These are phyloP conservation scores for Melanostigma gelatinosum DNA, from an alignment of 2,113 vertebrate species.

Conservation along the genomic window DNA sequence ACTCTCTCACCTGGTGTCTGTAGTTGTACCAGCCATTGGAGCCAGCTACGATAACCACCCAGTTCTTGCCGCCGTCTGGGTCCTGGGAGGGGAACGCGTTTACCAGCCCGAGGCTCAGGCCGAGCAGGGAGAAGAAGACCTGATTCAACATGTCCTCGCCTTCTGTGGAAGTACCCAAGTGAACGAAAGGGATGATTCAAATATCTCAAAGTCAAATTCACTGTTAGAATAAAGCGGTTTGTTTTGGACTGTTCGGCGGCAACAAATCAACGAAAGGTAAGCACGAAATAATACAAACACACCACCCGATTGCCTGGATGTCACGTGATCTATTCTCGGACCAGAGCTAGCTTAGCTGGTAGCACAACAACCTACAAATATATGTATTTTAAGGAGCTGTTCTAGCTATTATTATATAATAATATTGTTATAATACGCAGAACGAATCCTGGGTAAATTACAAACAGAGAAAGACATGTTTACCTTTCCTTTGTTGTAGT, in stretches of 20 bases:
- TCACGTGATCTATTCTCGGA: constrained; percentile 52
- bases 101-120: constrained; percentile 75
- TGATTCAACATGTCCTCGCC: constrained; percentile 75
- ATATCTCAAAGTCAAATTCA: accelerated
- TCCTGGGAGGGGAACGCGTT: constrained; percentile 69
- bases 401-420: neutral
- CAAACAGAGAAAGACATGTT: neutral
- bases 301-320: neutral
- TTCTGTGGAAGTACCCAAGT: neutral
- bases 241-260: neutral
- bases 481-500: constrained; percentile 43
- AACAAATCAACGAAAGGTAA: neutral
- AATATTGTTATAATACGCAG: too few species aligned
- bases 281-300: neutral
- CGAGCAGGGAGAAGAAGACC: constrained; percentile 70
- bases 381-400: neutral
- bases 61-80: constrained; percentile 88
- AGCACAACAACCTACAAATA: constrained; percentile 28
- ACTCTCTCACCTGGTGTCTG: constrained; percentile 90
- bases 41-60: constrained; percentile 96
- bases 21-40: constrained; percentile 97
- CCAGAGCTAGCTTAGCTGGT: neutral
- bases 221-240: accelerated
- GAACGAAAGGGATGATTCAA: neutral
- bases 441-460: neutral